Evolutionary conservation across 2,888 invertebrate species (phyloP).

Genomic region (Cheilosia scutellata): DNA sequence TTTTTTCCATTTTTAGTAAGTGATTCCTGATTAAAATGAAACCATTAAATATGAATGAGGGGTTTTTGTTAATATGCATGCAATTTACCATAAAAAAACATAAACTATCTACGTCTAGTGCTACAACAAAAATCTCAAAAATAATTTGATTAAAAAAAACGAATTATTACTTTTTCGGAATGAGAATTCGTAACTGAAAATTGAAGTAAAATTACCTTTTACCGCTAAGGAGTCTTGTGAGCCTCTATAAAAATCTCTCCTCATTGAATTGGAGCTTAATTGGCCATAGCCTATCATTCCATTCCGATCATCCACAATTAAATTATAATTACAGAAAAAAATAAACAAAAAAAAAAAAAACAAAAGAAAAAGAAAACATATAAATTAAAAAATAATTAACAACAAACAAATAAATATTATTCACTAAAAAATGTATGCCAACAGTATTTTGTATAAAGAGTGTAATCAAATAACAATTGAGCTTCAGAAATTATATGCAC

Average conservation of each 20-base stretch:
- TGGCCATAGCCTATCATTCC: constrained; percentile 86
- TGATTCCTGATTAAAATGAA: constrained; percentile 16
- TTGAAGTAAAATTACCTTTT: constrained; percentile 87
- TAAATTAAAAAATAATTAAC: constrained; percentile 23
- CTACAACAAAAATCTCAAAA: constrained; percentile 65
- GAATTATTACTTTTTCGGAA: constrained; percentile 22
- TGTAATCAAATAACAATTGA: neutral
- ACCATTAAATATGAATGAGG: constrained; percentile 16
- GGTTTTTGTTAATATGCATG: constrained; percentile 64
- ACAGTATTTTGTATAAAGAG: neutral
- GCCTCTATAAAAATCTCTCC: constrained; percentile 95
- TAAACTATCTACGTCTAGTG: constrained; percentile 33
- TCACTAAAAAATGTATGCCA: constrained; percentile 24
- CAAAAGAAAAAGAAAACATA: constrained; percentile 62
- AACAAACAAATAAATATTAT: constrained; percentile 72
- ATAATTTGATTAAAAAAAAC: constrained; percentile 33
- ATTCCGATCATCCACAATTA: constrained; percentile 84
- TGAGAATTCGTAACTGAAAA: constrained; percentile 50
- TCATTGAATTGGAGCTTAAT: constrained; percentile 88
- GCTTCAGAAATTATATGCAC: constrained; percentile 20
- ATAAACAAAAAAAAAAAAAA: constrained; percentile 70
- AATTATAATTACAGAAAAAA: constrained; percentile 66
- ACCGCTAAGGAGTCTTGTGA: constrained; percentile 95
- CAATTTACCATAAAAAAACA: constrained; percentile 36
- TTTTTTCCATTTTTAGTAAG: constrained; percentile 31